Base-by-base conservation (phyloP, 2,888 invertebrate genomes). In the Brachypterus glaber region DNA sequence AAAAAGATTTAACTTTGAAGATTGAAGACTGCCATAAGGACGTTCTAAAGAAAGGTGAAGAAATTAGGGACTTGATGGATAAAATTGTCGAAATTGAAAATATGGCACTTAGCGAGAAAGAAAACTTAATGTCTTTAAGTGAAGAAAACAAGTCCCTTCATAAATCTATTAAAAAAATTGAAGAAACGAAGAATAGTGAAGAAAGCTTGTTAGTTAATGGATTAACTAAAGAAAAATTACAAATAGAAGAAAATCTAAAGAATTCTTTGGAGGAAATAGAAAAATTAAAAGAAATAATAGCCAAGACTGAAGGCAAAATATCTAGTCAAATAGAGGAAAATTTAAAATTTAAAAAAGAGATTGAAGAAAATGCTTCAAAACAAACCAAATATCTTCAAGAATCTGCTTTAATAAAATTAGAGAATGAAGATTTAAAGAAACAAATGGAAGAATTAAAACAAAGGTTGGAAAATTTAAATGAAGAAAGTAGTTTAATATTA, bases 21-120 rank as follows among this genome's bases (percentile, higher is more conserved):
- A 44, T 43, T 11, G 40, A 49, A 24, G 39, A 45, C 16, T 36
- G 44, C 9, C 33, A 44, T 30, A 36, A 39, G 5, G 35, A 46
- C 24, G 7, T 41, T 12, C 37, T 35, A n/a, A 32, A 27, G 5
- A 46, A 44, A 33, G 35, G 36, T 7, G 17, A 16, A n/a, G 34
- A 43, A 37, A 16, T 46, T n/a, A 17, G 9, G 9, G 15, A 30
- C 7, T 14, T 46, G 8, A 41, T 39, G 13, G 4, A 25, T 4
- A 38, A 36, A 24, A 11, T 43, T 3, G 21, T 17, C 2, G 38
- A 43, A 24, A n/a, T 48, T 7, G 47, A 49, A 35, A 33, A 27
- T 5, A 8, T 33, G 12, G 35, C 33, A 16, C 14, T 25, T 4
- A 38, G 34, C 7, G 40, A 42, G n/a, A 36, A 40, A 16, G 26